phyloP scores from a whole-genome alignment of 2,888 invertebrate genomes.

The Coleophora deauratella region DNA sequence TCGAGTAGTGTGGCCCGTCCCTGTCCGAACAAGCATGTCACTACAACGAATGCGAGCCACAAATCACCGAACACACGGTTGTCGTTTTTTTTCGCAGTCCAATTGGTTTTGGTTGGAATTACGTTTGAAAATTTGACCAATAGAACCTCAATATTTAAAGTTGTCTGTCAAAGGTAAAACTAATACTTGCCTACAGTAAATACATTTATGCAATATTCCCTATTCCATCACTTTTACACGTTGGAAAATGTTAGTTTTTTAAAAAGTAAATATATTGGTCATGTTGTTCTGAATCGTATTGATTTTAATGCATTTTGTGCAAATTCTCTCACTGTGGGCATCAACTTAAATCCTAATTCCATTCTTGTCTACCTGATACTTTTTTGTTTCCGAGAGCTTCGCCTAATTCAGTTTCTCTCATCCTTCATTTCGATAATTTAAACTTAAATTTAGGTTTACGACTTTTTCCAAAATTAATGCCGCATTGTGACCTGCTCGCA shows the following conservation, averaged over 20 bases:
- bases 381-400: too few relatives aligned
- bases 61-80: conserved; percentile 59
- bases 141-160: too few relatives aligned
- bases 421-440: conserved; percentile 27
- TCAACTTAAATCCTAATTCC: too few relatives aligned
- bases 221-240: too few relatives aligned
- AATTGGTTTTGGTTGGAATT: conserved; percentile 51
- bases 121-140: conserved; percentile 44
- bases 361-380: too few relatives aligned
- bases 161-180: conserved; percentile 22
- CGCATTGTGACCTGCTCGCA: background rate
- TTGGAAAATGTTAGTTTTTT: too few relatives aligned
- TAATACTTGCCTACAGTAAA: too few relatives aligned
- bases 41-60: conserved; percentile 66
- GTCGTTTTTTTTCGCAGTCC: conserved; percentile 59
- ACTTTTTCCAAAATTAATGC: conserved; percentile 16
- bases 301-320: too few relatives aligned
- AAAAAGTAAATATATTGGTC: too few relatives aligned
- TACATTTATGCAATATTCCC: too few relatives aligned
- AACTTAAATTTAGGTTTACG: conserved; percentile 10
- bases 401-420: conserved; percentile 4
- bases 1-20: conserved; percentile 42
- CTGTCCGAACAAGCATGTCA: conserved; percentile 57
- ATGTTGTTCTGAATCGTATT: too few relatives aligned
- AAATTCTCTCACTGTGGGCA: too few relatives aligned